Base-by-base conservation (phyloP, 2,113 vertebrate genomes). In the Hyla sarda region DNA sequence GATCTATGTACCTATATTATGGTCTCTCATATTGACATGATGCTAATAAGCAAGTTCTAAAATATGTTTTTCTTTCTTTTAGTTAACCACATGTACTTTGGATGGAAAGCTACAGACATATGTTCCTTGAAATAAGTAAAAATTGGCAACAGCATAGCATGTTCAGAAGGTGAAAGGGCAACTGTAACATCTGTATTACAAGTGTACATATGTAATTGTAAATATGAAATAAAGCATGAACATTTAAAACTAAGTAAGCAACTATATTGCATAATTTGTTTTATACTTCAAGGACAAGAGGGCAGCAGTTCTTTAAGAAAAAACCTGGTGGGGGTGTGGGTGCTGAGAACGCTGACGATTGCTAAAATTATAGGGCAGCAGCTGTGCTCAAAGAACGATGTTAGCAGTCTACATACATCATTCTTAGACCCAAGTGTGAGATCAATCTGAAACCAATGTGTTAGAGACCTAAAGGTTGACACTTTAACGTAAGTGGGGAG, bases 41-140 rank as follows among this genome's bases (percentile, higher is more conserved):
- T 17, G 48, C 2, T 50, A 54, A 54, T 54, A 30, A 82, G 8
- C 50, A 9, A 8, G 19, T 83, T 54, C 28, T 85, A 71, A 90
- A 88, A 87, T 37, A 84, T 58, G 5, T 69, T 65, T 88, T 83
- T 80, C 88, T 90, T 91, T 85, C 62, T 87, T 89, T 3, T 93
- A 98, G 97, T 95, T 98, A 72, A 88, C 92, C 90, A 97, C 96
- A 56, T 96, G 96, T 87, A 96, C 96, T 56, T 87, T 96, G 91
- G 96, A 97, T 82, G 97, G 97, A 85, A 96, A 92, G 75, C 94
- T 98, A 47, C 93, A 87, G 77, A 91, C 95, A 89, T 98, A 96
- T 87, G 86, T 92, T 52, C 89, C 95, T n/a, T 91, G 90, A 85
- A 34, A 21, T 7, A 12, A 82, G 30, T 21, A 12, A 56, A 56